Evolutionary conservation across 2,888 invertebrate species (phyloP).

Genomic region (Perizoma affinitatum): DNA sequence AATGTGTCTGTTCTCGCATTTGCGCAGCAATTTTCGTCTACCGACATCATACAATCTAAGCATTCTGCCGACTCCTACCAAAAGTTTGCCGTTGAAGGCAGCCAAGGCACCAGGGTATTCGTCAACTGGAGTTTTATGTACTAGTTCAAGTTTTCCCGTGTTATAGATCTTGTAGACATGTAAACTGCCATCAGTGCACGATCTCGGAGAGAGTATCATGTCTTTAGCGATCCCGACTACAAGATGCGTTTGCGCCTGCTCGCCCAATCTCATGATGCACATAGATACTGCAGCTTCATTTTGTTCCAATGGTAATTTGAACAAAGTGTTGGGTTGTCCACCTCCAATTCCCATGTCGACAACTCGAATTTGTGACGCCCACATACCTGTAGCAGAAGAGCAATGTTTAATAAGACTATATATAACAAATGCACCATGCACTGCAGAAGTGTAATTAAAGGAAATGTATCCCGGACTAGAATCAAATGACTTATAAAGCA

Average conservation of each 20-base stretch:
- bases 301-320: slow-evolving; percentile 93
- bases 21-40: slow-evolving; percentile 94
- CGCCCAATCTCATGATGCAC: slow-evolving; percentile 91
- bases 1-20: slow-evolving; percentile 99
- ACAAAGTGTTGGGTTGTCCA: slow-evolving; percentile 88
- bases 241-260: slow-evolving; percentile 77
- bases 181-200: slow-evolving; percentile 92
- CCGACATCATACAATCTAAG: slow-evolving; percentile 98
- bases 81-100: slow-evolving; percentile 94
- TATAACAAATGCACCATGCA: background rate
- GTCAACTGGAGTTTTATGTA: slow-evolving; percentile 97
- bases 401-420: background rate
- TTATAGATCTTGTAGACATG: slow-evolving; percentile 93
- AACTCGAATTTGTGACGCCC: slow-evolving; percentile 96
- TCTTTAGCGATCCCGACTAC: slow-evolving; percentile 97
- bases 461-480: slow-evolving; percentile 74
- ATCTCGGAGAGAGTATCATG: slow-evolving; percentile 93
- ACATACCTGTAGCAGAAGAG: slow-evolving; percentile 87
- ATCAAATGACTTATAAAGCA: slow-evolving; percentile 74
- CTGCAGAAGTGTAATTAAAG: background rate
- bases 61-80: slow-evolving; percentile 96
- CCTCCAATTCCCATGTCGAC: slow-evolving; percentile 89
- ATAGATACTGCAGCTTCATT: slow-evolving; percentile 98
- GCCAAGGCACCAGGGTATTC: slow-evolving; percentile 96
- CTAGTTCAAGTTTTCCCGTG: slow-evolving; percentile 93